These are phyloP conservation scores for Phoenoteleia sp. DNA, from an alignment of 2,888 invertebrate species.

Conservation along the genomic window DNA sequence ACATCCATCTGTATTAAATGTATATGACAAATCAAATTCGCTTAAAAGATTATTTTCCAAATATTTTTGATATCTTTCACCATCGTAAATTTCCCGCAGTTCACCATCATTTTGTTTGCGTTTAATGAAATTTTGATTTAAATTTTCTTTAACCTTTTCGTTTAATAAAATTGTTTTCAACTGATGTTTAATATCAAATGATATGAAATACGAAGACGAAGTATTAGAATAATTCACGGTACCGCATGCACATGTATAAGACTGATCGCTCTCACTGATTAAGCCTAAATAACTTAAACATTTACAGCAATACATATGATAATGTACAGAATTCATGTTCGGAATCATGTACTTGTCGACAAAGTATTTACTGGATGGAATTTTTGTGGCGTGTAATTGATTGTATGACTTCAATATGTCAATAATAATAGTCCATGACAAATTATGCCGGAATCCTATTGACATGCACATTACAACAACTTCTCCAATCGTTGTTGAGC, in stretches of 20 bases:
- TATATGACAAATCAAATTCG: not conserved
- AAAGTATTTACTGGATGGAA: conserved; percentile 38
- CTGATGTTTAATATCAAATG: not conserved
- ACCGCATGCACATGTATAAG: not conserved
- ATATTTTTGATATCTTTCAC: not conserved
- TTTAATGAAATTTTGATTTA: not conserved
- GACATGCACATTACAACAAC: conserved; percentile 28
- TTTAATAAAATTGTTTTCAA: not conserved
- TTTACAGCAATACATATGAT: conserved; percentile 20
- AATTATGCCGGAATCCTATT: conserved; percentile 20
- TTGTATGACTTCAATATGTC: conserved; percentile 22
- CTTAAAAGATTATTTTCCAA: not conserved
- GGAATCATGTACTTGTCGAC: conserved; percentile 17
- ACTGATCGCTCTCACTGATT: not conserved
- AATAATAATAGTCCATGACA: conserved; percentile 15
- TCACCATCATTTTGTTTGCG: not conserved
- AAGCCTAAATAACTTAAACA: not conserved
- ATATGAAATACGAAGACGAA: not conserved
- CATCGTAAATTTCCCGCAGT: not conserved
- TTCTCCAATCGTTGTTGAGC: conserved; percentile 15
- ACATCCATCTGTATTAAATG: conserved; percentile 2
- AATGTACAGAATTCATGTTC: not conserved
- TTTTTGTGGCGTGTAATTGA: not conserved
- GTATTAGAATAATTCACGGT: not conserved
- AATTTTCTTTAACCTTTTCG: not conserved